Evolutionary conservation across 2,888 invertebrate species (phyloP).

Genomic region (Scaptodrosophila latifasciaeformis): DNA sequence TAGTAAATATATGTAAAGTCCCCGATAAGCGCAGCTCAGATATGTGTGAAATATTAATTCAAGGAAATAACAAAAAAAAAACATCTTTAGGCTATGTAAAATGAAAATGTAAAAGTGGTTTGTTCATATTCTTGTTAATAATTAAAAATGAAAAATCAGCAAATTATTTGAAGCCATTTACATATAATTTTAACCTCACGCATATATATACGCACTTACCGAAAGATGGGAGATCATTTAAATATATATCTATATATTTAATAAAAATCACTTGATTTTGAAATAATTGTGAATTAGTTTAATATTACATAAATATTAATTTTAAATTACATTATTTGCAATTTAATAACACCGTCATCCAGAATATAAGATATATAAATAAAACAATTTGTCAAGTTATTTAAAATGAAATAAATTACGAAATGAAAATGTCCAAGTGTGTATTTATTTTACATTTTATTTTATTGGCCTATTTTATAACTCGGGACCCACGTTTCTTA

Average conservation of each 20-base stretch:
- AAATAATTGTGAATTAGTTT: slow-evolving; percentile 66
- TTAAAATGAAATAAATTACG: slow-evolving; percentile 52
- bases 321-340: slow-evolving; percentile 66
- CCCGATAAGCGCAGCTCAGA: too few species aligned
- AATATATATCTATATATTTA: slow-evolving; percentile 35
- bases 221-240: slow-evolving; percentile 14
- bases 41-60: too few species aligned
- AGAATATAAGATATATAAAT: slow-evolving; percentile 52
- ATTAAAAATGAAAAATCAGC: too few species aligned
- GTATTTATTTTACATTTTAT: too few species aligned
- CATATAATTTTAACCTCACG: slow-evolving; percentile 1
- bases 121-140: too few species aligned
- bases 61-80: slow-evolving; percentile 23
- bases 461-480: too few species aligned
- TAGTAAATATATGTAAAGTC: too few species aligned
- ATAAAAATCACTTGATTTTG: slow-evolving; percentile 62
- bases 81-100: slow-evolving; percentile 22
- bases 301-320: slow-evolving; percentile 67
- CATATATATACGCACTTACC: slow-evolving; percentile 19
- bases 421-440: too few species aligned
- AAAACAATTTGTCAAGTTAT: slow-evolving; percentile 61
- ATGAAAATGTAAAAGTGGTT: slow-evolving; percentile 37
- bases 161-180: too few species aligned
- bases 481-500: too few species aligned
- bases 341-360: slow-evolving; percentile 57